Conservation (phyloP, 2,113 vertebrate species). For the Muntiacus muntjak region DNA sequence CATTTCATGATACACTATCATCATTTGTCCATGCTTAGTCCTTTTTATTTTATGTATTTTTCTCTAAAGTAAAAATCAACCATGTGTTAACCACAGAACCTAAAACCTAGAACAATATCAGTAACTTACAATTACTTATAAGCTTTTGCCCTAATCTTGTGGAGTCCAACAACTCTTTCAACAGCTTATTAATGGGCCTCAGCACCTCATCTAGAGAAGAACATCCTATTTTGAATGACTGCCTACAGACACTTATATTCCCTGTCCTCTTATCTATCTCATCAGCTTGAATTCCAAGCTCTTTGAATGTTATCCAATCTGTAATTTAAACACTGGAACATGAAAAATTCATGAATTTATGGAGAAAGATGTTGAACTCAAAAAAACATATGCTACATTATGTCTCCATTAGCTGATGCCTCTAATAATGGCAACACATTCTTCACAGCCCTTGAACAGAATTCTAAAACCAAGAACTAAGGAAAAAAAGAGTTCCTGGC, state of each 20-base stretch:
- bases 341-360: conserved; percentile 61
- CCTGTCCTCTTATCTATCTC: conserved; percentile 22
- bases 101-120: not conserved
- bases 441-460: not conserved
- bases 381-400: not conserved
- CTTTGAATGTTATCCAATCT: conserved; percentile 66
- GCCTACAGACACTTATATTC: not conserved
- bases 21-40: too few relatives aligned
- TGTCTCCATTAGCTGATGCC: not conserved
- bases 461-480: not conserved
- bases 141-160: not conserved
- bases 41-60: not conserved
- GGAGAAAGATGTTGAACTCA: not conserved
- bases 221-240: not conserved
- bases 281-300: conserved; percentile 66
- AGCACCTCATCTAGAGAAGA: not conserved
- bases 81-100: not conserved
- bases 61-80: not conserved
- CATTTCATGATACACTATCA: not conserved
- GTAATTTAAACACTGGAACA: conserved; percentile 63
- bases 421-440: not conserved
- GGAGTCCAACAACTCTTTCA: not conserved
- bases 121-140: not conserved
- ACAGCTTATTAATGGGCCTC: not conserved
- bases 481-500: not conserved